Conservation (phyloP, 2,888 invertebrate genomes). For the Euplexia lucipara region DNA sequence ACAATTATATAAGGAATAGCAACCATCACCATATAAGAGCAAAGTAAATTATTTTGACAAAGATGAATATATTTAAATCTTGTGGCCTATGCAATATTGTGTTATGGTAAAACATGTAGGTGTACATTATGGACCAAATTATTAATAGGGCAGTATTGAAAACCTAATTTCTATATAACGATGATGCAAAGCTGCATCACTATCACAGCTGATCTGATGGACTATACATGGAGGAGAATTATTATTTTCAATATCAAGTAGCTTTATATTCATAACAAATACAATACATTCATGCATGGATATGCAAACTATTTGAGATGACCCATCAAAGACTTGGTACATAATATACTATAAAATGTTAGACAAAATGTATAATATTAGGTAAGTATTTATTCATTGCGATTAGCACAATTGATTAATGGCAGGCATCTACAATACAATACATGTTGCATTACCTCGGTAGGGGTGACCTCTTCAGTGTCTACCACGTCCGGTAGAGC, state of each 20-base stretch:
- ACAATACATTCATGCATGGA: background rate
- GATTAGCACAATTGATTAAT: conserved; percentile 83
- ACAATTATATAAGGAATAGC: conserved; percentile 19
- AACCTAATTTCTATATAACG: background rate
- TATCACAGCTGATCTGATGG: conserved; percentile 10
- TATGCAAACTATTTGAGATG: conserved; percentile 1
- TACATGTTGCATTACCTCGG: conserved; percentile 89
- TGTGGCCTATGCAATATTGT: conserved; percentile 6
- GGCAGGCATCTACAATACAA: conserved; percentile 88
- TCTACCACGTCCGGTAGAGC: conserved; percentile 88
- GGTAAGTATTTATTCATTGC: conserved; percentile 57
- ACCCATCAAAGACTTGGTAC: conserved; percentile 27
- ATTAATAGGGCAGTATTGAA: conserved; percentile 2
- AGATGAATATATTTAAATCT: background rate
- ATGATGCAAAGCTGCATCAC: background rate
- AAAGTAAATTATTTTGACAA: conserved; percentile 2
- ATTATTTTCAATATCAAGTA: background rate
- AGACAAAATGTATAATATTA: conserved; percentile 31
- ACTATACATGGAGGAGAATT: background rate
- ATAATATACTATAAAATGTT: conserved; percentile 39
- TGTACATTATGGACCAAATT: conserved; percentile 32
- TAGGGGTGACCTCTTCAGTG: conserved; percentile 88
- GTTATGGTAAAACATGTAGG: conserved; percentile 1
- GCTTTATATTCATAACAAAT: no score
- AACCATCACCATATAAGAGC: conserved; percentile 3